These are phyloP conservation scores for Penaeus monodon DNA, from an alignment of 2,888 invertebrate species.

Conservation along the genomic window DNA sequence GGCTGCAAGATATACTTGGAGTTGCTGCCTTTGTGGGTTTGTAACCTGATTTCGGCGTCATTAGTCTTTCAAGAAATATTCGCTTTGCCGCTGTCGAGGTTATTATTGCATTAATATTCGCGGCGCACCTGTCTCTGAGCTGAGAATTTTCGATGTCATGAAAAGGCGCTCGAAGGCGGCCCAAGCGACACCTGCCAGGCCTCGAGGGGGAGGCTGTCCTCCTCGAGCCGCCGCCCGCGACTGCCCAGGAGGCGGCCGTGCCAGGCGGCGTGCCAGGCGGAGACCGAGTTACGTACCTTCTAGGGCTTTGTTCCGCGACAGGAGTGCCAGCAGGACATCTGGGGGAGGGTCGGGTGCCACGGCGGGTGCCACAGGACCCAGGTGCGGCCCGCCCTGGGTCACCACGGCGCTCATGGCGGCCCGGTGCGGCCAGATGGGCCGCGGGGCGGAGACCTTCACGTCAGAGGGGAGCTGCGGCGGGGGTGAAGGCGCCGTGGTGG, in stretches of 20 bases:
- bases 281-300: constrained; percentile 79
- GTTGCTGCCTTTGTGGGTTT: too few species aligned
- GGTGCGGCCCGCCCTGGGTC: constrained; percentile 55
- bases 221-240: not conserved
- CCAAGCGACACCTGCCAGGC: not conserved
- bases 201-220: not conserved
- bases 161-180: too few species aligned
- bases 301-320: constrained; percentile 87
- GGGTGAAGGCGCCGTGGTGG: constrained; percentile 47
- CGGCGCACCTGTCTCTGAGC: too few species aligned
- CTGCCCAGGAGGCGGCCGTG: not conserved
- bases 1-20: too few species aligned
- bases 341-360: constrained; percentile 72
- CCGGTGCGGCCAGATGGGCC: constrained; percentile 37
- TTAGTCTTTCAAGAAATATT: too few species aligned
- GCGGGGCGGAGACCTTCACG: constrained; percentile 22
- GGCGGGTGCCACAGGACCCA: constrained; percentile 53
- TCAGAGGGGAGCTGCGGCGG: constrained; percentile 40
- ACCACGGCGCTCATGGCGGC: constrained; percentile 59
- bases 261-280: not conserved
- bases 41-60: too few species aligned
- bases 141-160: too few species aligned
- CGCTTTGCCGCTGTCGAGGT: too few species aligned
- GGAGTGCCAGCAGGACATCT: constrained; percentile 85
- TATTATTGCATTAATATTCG: too few species aligned